Evolutionary conservation across 2,888 invertebrate genomes (phyloP), one percentile per base, ranked within the genome.

Genomic region (Sepioteuthis lessoniana): DNA sequence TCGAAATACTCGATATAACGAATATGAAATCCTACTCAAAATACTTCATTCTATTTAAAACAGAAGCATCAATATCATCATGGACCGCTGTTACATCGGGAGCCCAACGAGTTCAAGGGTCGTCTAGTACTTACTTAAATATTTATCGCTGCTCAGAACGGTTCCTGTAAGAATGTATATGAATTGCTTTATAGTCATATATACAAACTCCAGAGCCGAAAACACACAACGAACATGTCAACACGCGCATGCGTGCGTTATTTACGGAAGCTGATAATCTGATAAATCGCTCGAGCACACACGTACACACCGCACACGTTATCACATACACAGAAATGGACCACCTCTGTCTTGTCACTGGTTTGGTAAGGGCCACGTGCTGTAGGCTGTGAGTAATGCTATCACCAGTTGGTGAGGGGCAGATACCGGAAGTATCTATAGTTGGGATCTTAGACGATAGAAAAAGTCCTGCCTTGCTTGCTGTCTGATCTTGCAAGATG

Each of bases 361-460:
- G 16, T 76, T 76, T 76, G n/a, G 76, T 13, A 16, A n/a, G 76
- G 76, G 76, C 76, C 76, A 76, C 76, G 76, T 76, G 76, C n/a
- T 76, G 16, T 16, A 76, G 10, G 76, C 76, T n/a, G n/a, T 76
- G 76, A 76, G 76, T 35, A 76, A 76, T 76, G n/a, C n/a, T 76
- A 76, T 76, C 76, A n/a, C 76, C 76, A 76, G 31, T 76, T 76
- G 76, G 76, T n/a, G 16, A 16, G 76, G n/a, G 16, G 76, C 76
- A 76, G n/a, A 76, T 76, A 76, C 76, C 76, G 76, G 76, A 76
- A 76, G n/a, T 76, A 76, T 76, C 76, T n/a, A 76, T 76, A 35
- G n/a, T n/a, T 76, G 76, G 76, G 8, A 76, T 76, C 76, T 76
- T 76, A 76, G 76, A 76, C 76, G 76, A 35, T 76, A 76, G n/a